Conservation (phyloP, 1,140 invertebrate species). For the Drosophila paulistorum region DNA sequence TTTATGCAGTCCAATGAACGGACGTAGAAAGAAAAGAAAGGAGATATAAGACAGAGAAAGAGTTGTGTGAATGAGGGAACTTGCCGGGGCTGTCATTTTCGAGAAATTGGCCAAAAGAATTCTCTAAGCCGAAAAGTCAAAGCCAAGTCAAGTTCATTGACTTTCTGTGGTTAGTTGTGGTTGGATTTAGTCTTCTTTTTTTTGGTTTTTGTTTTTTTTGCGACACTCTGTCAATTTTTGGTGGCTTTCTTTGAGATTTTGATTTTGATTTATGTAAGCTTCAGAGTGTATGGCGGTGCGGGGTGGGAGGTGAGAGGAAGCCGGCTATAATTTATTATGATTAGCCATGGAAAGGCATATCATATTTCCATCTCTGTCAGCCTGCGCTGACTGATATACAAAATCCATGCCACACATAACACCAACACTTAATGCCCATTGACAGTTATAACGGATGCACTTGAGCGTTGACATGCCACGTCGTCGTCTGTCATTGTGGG, state of each 20-base stretch:
- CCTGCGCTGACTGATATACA: conserved; percentile 1
- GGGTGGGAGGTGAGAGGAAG: not conserved
- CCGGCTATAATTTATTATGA: conserved; percentile 1
- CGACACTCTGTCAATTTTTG: conserved; percentile 50
- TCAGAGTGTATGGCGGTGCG: not conserved
- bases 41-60: conserved; percentile 15
- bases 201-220: conserved; percentile 37
- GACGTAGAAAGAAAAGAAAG: conserved; percentile 15
- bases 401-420: conserved; percentile 12
- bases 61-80: conserved; percentile 26
- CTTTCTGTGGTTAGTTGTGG: conserved; percentile 29
- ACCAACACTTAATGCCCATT: conserved; percentile 52
- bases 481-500: conserved; percentile 62
- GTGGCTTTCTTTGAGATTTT: conserved; percentile 21
- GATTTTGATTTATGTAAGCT: conserved; percentile 25
- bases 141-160: conserved; percentile 65
- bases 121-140: conserved; percentile 65
- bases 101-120: conserved; percentile 77
- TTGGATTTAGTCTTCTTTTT: conserved; percentile 36
- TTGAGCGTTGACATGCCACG: conserved; percentile 69
- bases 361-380: not conserved
- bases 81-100: conserved; percentile 34
- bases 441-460: conserved; percentile 79
- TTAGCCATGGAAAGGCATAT: conserved; percentile 9
- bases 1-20: conserved; percentile 49